Base-by-base conservation (phyloP, 2,113 vertebrate species). In the Larimichthys crocea region DNA sequence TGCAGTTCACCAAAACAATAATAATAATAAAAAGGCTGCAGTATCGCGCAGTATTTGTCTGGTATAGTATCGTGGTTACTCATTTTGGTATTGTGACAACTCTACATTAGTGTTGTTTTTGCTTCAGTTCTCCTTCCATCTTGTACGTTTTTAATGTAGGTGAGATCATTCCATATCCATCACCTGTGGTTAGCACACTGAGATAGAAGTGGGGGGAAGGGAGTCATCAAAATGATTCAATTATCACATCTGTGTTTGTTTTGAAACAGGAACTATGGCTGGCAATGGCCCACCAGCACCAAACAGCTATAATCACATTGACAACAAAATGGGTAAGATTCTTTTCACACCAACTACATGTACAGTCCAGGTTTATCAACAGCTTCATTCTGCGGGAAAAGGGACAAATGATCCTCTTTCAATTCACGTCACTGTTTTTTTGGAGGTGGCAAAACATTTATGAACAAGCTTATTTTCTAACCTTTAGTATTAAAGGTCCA, bases 291-390 rank as follows among this genome's bases (percentile, higher is more conserved):
- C 94, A 42, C 88, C 80, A 64, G 84, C 93, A 73, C 92, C 95
- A 14, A 96, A 95, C 91, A 97, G 89, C 93, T 98, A 96, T 0
- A 97, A 98, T 90, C 93, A 97, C 29, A 93, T 97, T 91, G 97
- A 99, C 81, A 96, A 94, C 77, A 91, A 86, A 89, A 95, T 95
- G 92, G 96, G 97, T 99, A 95, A 96, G 96, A 70, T 1, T 29
- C 10, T 75, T 74, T 50, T 63, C 42, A 61, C 44, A 55, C 16
- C 6, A 22, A 44, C 56, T n/a, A 67, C 31, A 59, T 78, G 14
- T 17, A 24, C 31, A 10, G 46, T 44, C 16, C 48, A 3, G 19
- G 2, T 24, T 60, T 52, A 46, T 17, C 10, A 29, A 69, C 31
- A 48, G 35, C n/a, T 11, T 55, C 35, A n/a, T 17, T 11, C 2